phyloP scores from a whole-genome alignment of 2,888 invertebrate genomes.

The Temnothorax ravouxi region DNA sequence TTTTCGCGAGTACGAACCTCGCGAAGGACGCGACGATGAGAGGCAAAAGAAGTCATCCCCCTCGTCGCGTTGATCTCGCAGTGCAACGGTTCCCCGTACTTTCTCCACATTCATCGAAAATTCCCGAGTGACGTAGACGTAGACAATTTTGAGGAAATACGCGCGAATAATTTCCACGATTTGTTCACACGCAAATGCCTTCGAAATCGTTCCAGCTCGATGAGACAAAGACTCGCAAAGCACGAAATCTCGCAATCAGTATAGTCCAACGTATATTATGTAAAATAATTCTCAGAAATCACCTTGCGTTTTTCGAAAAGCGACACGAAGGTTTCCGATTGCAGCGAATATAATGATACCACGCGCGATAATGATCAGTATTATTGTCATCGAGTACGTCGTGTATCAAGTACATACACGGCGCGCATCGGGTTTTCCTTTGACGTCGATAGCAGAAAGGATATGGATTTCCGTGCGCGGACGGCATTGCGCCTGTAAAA shows the following conservation, averaged over 20 bases:
- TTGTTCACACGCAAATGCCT: neutral
- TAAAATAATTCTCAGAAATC: slow-evolving; percentile 5
- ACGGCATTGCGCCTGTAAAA: neutral
- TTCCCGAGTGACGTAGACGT: neutral
- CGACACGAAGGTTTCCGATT: neutral
- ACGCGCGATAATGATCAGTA: slow-evolving; percentile 7
- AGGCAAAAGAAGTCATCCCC: slow-evolving; percentile 6
- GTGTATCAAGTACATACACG: neutral
- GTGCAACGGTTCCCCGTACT: neutral
- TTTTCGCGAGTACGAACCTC: slow-evolving; percentile 31
- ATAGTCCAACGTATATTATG: neutral
- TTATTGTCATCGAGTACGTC: slow-evolving; percentile 5
- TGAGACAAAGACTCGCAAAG: neutral
- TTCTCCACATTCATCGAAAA: neutral
- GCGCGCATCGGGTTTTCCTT: slow-evolving; percentile 15
- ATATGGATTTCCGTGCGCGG: slow-evolving; percentile 4
- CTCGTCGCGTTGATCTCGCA: neutral
- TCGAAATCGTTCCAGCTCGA: neutral
- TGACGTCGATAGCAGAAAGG: slow-evolving; percentile 37
- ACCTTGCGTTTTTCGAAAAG: neutral
- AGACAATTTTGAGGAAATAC: slow-evolving; percentile 10
- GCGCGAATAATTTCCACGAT: neutral
- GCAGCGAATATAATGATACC: neutral
- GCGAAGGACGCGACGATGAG: slow-evolving; percentile 13
- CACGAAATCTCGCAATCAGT: neutral